Evolutionary conservation across 2,888 invertebrate species (phyloP).

Genomic region (Folsomia candida): DNA sequence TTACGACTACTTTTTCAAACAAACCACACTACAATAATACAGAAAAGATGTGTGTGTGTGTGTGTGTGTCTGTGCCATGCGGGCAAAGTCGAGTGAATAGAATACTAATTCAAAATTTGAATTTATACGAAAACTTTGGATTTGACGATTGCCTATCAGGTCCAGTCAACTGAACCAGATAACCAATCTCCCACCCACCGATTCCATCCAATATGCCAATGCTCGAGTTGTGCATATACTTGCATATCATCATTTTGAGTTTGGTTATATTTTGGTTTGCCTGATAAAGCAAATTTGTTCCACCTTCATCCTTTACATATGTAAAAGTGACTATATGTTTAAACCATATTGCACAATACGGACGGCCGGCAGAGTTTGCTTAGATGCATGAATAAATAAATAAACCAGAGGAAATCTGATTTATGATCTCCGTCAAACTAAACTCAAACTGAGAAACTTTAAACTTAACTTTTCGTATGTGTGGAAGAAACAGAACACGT

Average conservation of each 20-base stretch:
- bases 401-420: slow-evolving; percentile 34
- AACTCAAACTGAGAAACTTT: neutral
- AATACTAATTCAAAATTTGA: neutral
- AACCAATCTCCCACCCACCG: neutral
- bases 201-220: neutral
- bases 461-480: neutral
- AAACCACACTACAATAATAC: neutral
- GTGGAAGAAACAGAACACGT: neutral
- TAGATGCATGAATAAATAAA: slow-evolving; percentile 25
- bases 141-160: no score
- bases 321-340: no score
- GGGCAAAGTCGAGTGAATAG: neutral
- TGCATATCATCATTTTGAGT: neutral
- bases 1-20: neutral
- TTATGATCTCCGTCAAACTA: slow-evolving; percentile 22
- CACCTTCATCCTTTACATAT: neutral
- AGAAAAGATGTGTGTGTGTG: neutral
- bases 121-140: neutral
- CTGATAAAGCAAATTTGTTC: neutral
- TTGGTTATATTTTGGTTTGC: no score
- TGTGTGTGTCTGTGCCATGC: neutral
- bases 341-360: no score
- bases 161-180: neutral
- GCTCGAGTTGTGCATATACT: neutral
- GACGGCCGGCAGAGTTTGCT: neutral